Percentiles rank a stretch among this genome's conserved stretches.
Evolutionary conservation across 2,113 vertebrate species (phyloP).

Genomic region (Nipponia nippon): DNA sequence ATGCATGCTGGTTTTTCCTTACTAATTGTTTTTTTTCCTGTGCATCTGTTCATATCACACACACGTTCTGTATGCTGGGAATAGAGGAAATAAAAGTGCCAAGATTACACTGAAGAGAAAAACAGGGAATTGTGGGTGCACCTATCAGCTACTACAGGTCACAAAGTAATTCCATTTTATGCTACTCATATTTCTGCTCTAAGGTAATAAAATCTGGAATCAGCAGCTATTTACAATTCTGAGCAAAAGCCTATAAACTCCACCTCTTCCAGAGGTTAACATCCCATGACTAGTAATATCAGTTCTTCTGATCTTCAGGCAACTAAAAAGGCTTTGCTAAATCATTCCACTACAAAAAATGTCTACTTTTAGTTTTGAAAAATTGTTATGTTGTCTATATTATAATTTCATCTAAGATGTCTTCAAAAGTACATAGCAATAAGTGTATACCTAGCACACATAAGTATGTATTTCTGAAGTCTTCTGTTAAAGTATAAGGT

Average conservation of each 20-base stretch:
- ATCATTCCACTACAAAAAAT: neutral
- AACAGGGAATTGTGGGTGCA: neutral
- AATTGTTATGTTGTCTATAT: neutral
- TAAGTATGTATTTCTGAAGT: neutral
- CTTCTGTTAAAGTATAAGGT: neutral
- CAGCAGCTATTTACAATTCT: neutral
- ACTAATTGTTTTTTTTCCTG: too few relatives aligned
- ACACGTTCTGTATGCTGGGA: neutral
- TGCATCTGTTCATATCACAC: neutral
- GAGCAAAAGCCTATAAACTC: neutral
- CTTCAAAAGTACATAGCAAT: neutral
- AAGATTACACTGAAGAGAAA: neutral
- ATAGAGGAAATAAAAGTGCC: neutral
- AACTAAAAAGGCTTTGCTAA: neutral
- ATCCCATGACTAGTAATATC: neutral
- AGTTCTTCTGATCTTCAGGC: neutral
- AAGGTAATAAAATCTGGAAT: neutral
- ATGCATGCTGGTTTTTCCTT: neutral
- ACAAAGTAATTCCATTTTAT: neutral
- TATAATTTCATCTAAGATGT: neutral
- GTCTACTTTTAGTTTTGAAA: neutral
- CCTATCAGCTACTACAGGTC: neutral
- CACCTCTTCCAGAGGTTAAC: neutral
- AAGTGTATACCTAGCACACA: too few relatives aligned
- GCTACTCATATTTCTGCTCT: neutral